Conservation (phyloP, 1,140 invertebrate genomes). For the Hypothenemus hampei region DNA sequence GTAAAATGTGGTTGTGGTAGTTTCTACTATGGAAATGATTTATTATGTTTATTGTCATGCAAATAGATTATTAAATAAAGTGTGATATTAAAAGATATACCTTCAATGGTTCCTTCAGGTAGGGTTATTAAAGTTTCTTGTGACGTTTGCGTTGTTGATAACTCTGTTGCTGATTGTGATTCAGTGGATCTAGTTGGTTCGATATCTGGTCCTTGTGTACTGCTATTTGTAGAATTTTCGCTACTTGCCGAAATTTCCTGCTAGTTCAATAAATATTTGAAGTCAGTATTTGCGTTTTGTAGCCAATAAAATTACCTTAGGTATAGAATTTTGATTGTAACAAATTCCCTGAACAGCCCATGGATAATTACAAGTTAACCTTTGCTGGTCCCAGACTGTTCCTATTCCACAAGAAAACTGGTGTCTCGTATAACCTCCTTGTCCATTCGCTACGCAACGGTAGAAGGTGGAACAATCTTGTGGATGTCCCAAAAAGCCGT, state of each 20-base stretch:
- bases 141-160: not conserved
- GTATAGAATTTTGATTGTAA: constrained; percentile 18
- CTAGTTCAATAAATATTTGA: no score
- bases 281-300: no score
- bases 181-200: not conserved
- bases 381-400: constrained; percentile 49
- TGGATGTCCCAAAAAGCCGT: constrained; percentile 47
- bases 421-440: constrained; percentile 50
- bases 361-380: constrained; percentile 49
- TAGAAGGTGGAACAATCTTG: constrained; percentile 64
- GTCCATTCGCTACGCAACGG: constrained; percentile 56
- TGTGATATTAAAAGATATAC: no score
- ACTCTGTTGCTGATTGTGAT: not conserved
- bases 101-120: no score
- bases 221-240: not conserved
- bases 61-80: no score
- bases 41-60: no score
- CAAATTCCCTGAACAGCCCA: constrained; percentile 41
- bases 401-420: constrained; percentile 60
- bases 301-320: not conserved
- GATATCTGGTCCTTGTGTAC: not conserved
- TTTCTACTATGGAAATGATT: no score
- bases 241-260: not conserved
- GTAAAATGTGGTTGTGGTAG: no score
- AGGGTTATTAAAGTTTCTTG: no score